Conservation (phyloP, 2,797 vertebrate genomes). For the Falco novaeseelandiae region DNA sequence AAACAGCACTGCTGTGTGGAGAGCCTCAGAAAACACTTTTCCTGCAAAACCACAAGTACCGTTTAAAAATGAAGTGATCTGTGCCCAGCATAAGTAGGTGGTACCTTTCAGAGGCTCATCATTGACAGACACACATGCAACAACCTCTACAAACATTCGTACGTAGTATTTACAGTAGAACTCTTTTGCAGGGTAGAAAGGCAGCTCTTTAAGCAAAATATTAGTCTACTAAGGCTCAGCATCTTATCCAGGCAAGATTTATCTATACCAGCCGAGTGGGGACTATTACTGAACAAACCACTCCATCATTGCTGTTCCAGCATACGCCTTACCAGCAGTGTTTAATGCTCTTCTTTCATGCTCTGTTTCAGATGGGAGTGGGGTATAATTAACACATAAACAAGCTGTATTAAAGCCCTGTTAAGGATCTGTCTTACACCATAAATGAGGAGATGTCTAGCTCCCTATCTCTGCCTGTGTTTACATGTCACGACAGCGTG, state of each 20-base stretch:
- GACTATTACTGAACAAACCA: constrained; percentile 66
- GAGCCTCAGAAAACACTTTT: neutral
- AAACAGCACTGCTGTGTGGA: neutral
- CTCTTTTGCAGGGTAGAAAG: neutral
- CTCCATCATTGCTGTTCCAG: constrained; percentile 61
- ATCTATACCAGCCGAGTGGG: constrained; percentile 46
- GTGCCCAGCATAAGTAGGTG: neutral
- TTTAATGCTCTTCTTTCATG: constrained; percentile 69
- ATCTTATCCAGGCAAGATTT: constrained; percentile 60
- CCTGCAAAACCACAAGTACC: neutral
- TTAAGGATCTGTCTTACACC: constrained; percentile 52
- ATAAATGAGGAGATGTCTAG: constrained; percentile 37
- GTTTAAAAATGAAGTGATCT: neutral
- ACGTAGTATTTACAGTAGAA: neutral
- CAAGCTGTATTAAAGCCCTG: constrained; percentile 61
- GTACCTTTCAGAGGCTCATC: neutral
- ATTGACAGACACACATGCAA: neutral
- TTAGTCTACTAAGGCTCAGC: constrained; percentile 15
- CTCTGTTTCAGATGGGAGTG: constrained; percentile 67
- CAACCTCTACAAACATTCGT: neutral
- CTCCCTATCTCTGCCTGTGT: neutral
- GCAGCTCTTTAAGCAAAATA: constrained; percentile 18
- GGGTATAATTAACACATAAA: constrained; percentile 69
- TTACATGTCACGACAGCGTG: neutral
- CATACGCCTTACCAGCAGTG: constrained; percentile 50